Conservation (phyloP, 2,113 vertebrate genomes). For the Lophotis ruficrista region DNA sequence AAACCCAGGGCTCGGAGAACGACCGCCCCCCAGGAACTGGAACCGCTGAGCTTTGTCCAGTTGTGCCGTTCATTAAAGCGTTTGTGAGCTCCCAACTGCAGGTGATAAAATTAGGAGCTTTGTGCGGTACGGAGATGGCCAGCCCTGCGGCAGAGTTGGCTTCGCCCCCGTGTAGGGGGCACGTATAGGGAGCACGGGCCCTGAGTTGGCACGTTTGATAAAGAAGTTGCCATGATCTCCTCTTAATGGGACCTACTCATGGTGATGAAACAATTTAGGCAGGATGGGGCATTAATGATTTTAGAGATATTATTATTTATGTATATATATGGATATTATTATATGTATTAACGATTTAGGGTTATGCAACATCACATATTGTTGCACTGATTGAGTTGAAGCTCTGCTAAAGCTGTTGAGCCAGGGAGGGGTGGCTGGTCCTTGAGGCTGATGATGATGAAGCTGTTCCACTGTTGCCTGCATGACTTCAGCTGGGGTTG, state of each 20-base stretch:
- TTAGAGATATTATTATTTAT: neutral
- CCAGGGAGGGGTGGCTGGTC: neutral
- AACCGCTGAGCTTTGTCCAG: constrained; percentile 7
- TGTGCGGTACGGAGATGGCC: neutral
- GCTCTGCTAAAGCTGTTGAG: neutral
- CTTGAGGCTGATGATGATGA: neutral
- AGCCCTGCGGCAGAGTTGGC: neutral
- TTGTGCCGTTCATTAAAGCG: constrained; percentile 4
- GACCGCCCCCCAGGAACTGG: neutral
- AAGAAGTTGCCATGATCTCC: neutral
- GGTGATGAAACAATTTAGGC: neutral
- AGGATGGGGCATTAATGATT: neutral
- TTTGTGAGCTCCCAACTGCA: neutral
- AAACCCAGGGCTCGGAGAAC: neutral
- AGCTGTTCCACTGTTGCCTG: neutral
- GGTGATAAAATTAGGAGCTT: constrained; percentile 6
- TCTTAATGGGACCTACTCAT: neutral
- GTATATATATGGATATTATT: no score
- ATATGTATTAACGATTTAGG: no score
- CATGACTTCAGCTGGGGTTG: neutral
- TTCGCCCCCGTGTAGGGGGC: neutral
- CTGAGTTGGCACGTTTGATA: neutral
- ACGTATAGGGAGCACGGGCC: accelerated
- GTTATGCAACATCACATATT: neutral
- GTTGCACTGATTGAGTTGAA: neutral